These are phyloP conservation scores for Leptodactylus fallax DNA, from an alignment of 2,797 vertebrate species.

Conservation along the genomic window DNA sequence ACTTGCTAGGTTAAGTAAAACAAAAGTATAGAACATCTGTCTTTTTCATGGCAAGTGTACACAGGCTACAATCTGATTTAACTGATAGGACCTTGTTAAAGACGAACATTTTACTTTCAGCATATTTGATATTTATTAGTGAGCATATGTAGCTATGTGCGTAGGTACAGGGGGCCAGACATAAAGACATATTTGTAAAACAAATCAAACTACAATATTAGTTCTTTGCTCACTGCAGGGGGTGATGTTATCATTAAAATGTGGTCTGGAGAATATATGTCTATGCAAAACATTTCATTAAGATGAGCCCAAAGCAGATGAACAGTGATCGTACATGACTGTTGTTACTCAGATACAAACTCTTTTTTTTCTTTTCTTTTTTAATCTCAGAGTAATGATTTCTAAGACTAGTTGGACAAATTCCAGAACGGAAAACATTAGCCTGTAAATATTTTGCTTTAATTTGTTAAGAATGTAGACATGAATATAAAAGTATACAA, in stretches of 20 bases:
- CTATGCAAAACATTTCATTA: conserved; percentile 71
- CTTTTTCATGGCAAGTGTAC: conserved; percentile 69
- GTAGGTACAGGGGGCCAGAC: conserved; percentile 62
- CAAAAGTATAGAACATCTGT: conserved; percentile 76
- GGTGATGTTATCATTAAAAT: conserved; percentile 64
- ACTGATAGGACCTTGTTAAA: conserved; percentile 67
- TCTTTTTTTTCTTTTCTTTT: background rate
- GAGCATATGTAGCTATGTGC: conserved; percentile 67
- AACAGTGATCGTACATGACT: conserved; percentile 67
- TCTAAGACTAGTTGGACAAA: too few species aligned
- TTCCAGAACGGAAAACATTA: too few species aligned
- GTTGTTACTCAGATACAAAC: background rate
- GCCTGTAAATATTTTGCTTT: too few species aligned
- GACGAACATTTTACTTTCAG: conserved; percentile 58
- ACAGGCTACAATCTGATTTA: conserved; percentile 68
- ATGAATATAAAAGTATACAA: too few species aligned
- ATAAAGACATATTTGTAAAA: conserved; percentile 62
- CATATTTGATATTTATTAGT: conserved; percentile 68
- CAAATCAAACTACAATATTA: conserved; percentile 62
- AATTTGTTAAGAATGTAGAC: too few species aligned
- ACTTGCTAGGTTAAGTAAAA: conserved; percentile 76
- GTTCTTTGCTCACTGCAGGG: conserved; percentile 65
- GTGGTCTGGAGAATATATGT: conserved; percentile 63
- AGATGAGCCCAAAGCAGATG: conserved; percentile 66
- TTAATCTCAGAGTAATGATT: too few species aligned